Conservation (phyloP, 2,113 vertebrate genomes). For the Misgurnus mizolepis region DNA sequence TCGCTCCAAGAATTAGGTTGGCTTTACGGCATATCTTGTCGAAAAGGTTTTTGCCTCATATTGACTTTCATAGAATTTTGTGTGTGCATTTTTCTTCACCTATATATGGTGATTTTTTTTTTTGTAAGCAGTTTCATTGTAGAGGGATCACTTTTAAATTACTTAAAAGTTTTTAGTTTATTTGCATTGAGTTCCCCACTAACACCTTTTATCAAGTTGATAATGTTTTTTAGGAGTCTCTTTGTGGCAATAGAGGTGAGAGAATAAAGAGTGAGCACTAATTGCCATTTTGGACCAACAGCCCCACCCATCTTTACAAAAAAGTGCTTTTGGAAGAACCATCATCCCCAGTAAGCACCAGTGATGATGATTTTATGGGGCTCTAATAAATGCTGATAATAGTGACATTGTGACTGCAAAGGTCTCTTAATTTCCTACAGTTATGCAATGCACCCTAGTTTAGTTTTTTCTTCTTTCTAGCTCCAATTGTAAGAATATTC, state of each 20-base stretch:
- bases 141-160: not conserved
- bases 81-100: not conserved
- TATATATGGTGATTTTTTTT: not conserved
- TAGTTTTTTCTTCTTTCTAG: not conserved
- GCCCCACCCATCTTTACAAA: conserved; percentile 32
- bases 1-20: not conserved
- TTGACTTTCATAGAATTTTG: not conserved
- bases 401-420: conserved; percentile 1
- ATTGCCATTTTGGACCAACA: conserved; percentile 28
- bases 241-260: not conserved
- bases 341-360: conserved; percentile 24
- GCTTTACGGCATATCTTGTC: not conserved
- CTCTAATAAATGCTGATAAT: conserved; percentile 45
- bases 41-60: not conserved
- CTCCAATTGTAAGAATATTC: not conserved
- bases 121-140: not conserved
- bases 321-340: conserved; percentile 29
- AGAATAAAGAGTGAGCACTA: not conserved
- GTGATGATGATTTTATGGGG: conserved; percentile 48
- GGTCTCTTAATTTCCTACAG: conserved; percentile 13
- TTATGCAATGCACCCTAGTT: not conserved
- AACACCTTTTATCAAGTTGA: conserved; percentile 8
- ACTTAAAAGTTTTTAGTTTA: not conserved
- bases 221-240: not conserved
- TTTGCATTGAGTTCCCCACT: not conserved